Evolutionary conservation across 2,888 invertebrate genomes (phyloP).

Genomic region (Torymus aiolomorphi): DNA sequence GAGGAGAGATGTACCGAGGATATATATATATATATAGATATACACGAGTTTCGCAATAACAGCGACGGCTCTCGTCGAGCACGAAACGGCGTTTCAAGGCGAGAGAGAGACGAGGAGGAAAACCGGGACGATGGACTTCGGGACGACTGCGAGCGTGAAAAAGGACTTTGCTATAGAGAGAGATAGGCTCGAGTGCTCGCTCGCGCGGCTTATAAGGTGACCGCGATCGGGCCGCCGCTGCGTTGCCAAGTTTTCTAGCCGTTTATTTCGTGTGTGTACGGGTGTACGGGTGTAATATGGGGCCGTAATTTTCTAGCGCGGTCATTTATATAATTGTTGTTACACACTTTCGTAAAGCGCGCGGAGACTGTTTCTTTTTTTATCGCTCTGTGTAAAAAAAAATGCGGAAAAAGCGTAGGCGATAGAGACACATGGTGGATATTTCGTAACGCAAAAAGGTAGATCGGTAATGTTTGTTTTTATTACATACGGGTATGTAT

Average conservation of each 20-base stretch:
- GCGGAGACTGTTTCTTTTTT: no score
- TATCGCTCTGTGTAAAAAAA: background rate
- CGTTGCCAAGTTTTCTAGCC: conserved; percentile 45
- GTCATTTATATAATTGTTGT: conserved; percentile 43
- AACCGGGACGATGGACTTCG: no score
- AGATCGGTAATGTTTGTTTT: no score
- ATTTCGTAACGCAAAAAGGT: no score
- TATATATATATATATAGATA: no score
- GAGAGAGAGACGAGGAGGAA: no score
- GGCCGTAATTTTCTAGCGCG: background rate
- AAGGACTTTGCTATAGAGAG: conserved; percentile 30
- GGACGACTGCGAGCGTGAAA: background rate
- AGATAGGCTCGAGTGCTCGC: background rate
- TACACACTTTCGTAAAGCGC: background rate
- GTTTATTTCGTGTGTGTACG: background rate
- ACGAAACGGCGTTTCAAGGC: background rate
- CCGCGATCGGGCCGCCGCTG: conserved; percentile 23
- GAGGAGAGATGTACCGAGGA: background rate
- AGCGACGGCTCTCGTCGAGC: background rate
- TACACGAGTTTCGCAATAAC: conserved; percentile 24
- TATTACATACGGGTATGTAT: no score
- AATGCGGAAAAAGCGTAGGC: background rate
- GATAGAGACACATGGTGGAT: no score
- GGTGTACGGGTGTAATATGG: no score
- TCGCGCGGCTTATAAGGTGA: conserved; percentile 35